Evolutionary conservation across 2,797 vertebrate species (phyloP).

Genomic region (Trematocara caparti): DNA sequence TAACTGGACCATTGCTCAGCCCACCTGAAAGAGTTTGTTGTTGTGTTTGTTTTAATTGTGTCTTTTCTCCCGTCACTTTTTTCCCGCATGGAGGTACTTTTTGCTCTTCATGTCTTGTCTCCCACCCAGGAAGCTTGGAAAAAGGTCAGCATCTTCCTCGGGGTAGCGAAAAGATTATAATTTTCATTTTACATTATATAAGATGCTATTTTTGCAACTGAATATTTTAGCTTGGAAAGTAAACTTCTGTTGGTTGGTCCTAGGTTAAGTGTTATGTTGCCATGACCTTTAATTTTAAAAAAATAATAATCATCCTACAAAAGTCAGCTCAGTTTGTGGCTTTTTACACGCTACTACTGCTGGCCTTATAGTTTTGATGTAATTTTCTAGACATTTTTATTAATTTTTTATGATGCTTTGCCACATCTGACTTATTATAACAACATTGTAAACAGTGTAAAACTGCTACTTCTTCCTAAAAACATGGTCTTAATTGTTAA

Average conservation of each 20-base stretch:
- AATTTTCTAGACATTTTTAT: background rate
- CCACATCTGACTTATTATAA: background rate
- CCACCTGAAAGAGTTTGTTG: background rate
- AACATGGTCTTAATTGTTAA: background rate
- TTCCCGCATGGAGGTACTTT: constrained; percentile 28
- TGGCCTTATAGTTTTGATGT: background rate
- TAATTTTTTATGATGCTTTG: background rate
- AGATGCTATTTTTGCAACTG: constrained; percentile 29
- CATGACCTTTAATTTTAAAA: background rate
- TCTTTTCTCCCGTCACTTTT: background rate
- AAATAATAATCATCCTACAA: background rate
- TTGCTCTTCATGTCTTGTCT: constrained; percentile 25
- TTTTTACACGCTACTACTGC: background rate
- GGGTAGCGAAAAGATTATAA: background rate
- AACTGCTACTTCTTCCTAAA: background rate
- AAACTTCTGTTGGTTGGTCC: background rate
- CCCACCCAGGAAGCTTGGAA: constrained; percentile 12
- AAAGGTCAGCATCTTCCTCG: constrained; percentile 49
- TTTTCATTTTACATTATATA: constrained; percentile 36
- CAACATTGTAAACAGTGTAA: background rate
- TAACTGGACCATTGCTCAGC: background rate
- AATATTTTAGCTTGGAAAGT: background rate
- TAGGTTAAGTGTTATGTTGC: background rate
- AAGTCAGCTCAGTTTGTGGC: background rate
- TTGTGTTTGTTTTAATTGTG: background rate